Percentiles rank a stretch among this genome's conserved stretches.
Conservation (phyloP, 2,888 invertebrate species). For the Erebia palarica region DNA sequence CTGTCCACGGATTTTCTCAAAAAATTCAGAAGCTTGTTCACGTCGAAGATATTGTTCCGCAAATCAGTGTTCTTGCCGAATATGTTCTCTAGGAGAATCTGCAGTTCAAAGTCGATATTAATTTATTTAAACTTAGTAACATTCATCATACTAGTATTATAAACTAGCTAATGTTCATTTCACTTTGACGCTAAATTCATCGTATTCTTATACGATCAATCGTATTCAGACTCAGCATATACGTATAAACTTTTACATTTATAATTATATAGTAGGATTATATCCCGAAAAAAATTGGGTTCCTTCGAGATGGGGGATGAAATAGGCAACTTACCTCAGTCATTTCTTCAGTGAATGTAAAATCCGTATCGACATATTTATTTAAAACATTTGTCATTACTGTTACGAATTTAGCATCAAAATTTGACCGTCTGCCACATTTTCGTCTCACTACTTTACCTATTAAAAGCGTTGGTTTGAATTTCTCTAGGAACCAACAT, state of each 20-base stretch:
- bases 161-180: too few relatives aligned
- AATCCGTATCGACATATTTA: constrained; percentile 44
- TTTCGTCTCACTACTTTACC: constrained; percentile 31
- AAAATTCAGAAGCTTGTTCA: constrained; percentile 46
- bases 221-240: too few relatives aligned
- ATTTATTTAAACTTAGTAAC: too few relatives aligned
- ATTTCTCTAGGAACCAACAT: constrained; percentile 37
- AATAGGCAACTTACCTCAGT: constrained; percentile 46
- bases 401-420: constrained; percentile 45
- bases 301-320: too few relatives aligned
- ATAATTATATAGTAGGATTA: too few relatives aligned
- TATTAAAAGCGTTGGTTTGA: constrained; percentile 21
- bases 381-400: constrained; percentile 54
- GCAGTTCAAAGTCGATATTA: constrained; percentile 4
- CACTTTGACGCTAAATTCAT: too few relatives aligned
- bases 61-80: constrained; percentile 48
- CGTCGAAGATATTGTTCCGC: constrained; percentile 48
- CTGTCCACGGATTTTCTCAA: constrained; percentile 43
- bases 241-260: too few relatives aligned
- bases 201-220: too few relatives aligned
- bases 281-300: too few relatives aligned
- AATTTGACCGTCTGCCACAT: constrained; percentile 41
- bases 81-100: constrained; percentile 55
- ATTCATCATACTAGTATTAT: too few relatives aligned
- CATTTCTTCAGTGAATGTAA: constrained; percentile 56